A percentile compares a stretch with the other conserved stretches of the same genome.
Conservation (phyloP, 2,888 invertebrate genomes). For the Standfussiana lucernea region DNA sequence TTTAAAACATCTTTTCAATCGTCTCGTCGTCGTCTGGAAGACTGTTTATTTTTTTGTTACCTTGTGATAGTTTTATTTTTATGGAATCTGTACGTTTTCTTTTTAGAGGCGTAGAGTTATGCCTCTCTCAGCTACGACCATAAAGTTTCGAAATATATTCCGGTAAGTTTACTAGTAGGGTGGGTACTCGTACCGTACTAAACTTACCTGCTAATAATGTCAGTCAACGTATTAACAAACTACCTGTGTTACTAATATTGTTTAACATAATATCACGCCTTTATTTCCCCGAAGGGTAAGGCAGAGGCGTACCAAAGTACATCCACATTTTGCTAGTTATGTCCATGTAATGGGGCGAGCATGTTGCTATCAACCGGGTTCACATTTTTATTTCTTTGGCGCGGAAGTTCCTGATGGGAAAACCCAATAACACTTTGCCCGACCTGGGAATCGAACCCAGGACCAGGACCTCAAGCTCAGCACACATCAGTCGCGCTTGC, state of each 20-base stretch:
- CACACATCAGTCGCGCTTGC: too few species aligned
- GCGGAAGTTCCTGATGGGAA: not conserved
- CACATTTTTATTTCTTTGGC: not conserved
- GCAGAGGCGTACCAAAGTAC: not conserved
- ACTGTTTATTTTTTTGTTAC: conserved; percentile 9
- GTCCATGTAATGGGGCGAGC: not conserved
- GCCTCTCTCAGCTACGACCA: too few species aligned
- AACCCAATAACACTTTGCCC: not conserved
- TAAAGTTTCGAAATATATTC: too few species aligned
- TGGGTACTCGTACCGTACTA: too few species aligned
- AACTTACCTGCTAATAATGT: too few species aligned
- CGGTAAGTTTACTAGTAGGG: too few species aligned
- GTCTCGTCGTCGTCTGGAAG: not conserved
- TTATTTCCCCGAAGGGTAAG: not conserved
- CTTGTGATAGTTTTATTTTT: not conserved
- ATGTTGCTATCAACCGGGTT: not conserved
- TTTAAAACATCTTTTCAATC: conserved; percentile 5
- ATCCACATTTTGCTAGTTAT: not conserved
- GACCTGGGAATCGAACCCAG: not conserved
- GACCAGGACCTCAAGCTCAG: not conserved
- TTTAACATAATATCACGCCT: not conserved
- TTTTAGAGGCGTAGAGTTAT: too few species aligned
- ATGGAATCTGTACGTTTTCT: not conserved
- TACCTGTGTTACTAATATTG: not conserved
- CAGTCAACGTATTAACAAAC: too few species aligned